Percentiles rank a stretch among this genome's conserved stretches.
Conservation (phyloP, 2,113 vertebrate species). For the Indri indri region DNA sequence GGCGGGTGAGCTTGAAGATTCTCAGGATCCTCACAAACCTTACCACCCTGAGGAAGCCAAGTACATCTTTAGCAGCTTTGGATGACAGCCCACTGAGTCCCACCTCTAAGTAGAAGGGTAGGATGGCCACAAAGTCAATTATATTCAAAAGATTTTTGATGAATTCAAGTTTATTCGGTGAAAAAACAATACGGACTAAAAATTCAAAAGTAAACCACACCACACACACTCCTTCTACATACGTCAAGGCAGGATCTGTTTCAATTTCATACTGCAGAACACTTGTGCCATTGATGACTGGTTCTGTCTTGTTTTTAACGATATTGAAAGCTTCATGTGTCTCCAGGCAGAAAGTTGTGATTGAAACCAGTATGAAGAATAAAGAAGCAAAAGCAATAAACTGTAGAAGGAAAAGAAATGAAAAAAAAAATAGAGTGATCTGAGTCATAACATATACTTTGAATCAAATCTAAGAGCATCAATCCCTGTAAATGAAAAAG, state of each 20-base stretch:
- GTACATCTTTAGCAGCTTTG: slow-evolving; percentile 97
- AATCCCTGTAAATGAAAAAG: neutral
- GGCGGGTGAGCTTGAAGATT: slow-evolving; percentile 98
- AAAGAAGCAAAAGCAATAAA: slow-evolving; percentile 98
- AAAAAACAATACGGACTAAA: slow-evolving; percentile 95
- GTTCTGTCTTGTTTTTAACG: slow-evolving; percentile 97
- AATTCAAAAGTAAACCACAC: slow-evolving; percentile 99
- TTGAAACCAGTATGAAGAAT: slow-evolving; percentile 99
- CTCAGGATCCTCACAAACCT: slow-evolving; percentile 97
- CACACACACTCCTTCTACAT: slow-evolving; percentile 97
- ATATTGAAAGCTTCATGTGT: slow-evolving; percentile 98
- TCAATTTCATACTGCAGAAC: slow-evolving; percentile 94
- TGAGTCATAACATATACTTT: slow-evolving; percentile 3
- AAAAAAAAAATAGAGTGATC: slow-evolving; percentile 62
- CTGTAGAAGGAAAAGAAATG: slow-evolving; percentile 84
- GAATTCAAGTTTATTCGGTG: slow-evolving; percentile 98
- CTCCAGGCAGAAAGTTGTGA: slow-evolving; percentile 99
- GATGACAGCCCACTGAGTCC: slow-evolving; percentile 97
- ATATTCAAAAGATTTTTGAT: slow-evolving; percentile 97
- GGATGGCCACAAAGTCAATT: slow-evolving; percentile 98
- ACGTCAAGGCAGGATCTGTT: slow-evolving; percentile 96
- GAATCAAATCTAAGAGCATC: neutral
- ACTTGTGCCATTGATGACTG: slow-evolving; percentile 87
- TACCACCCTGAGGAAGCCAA: slow-evolving; percentile 98
- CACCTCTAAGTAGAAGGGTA: slow-evolving; percentile 98